Evolutionary conservation across 2,113 vertebrate species (phyloP), one percentile per base, ranked within the genome.

Genomic region (Mungos mungo): DNA sequence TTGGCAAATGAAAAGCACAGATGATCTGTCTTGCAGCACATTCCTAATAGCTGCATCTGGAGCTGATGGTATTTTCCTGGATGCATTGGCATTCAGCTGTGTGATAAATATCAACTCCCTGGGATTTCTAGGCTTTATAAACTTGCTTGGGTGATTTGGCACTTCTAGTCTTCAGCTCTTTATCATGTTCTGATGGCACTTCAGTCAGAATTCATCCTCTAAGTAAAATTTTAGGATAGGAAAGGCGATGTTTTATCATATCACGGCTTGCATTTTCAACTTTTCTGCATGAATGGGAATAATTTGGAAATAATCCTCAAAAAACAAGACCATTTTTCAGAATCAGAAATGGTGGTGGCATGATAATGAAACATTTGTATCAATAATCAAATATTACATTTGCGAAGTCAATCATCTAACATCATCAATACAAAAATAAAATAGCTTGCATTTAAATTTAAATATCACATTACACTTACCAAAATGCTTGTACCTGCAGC

Each of bases 111-210:
- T 68, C 98, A 98, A 94, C 0, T 65, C 63, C 54, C 91, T 96
- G 16, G 27, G 63, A 68, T 77, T 97, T 92, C 29, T 91, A 97
- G 88, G 84, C 35, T 97, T 98, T 95, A 90, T 94, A 90, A 68
- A 94, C 76, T 96, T 98, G 83, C 96, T 97, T 97, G 97, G 54
- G 91, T 97, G 72, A 97, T 98, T 98, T 97, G 88, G 82, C 21
- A 94, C 88, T 89, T 98, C 1, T 5, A 45, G 85, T 60, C 86
- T 96, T 98, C 52, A 3, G n/a, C 52, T 94, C 66, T 97, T 97
- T 94, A n/a, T 90, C 82, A 93, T 69, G 41, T 88, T 77, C 91
- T 97, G 86, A 92, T 77, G 35, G 11, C 38, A 1, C 76, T 97
- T 97, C 11, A n/a, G 90, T 71, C 79, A 97, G 60, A 76, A 98